These are phyloP conservation scores for Allophyes oxyacanthae DNA, from an alignment of 2,888 invertebrate species.

Conservation along the genomic window DNA sequence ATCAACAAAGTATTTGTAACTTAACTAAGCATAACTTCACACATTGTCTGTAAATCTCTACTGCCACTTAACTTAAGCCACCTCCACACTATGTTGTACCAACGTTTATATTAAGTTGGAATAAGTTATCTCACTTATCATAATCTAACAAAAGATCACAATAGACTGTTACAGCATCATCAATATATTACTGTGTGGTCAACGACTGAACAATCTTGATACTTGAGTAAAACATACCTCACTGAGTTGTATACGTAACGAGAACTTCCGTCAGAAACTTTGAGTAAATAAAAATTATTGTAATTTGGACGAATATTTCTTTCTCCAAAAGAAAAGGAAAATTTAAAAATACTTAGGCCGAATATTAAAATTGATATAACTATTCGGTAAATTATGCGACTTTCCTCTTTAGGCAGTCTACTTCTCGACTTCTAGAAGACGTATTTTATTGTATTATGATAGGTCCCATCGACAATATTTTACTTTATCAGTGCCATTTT, in stretches of 20 bases:
- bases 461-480: no score
- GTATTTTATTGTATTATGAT: no score
- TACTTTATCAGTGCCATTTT: no score
- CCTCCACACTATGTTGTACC: slow-evolving; percentile 70
- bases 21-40: slow-evolving; percentile 31
- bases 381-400: no score
- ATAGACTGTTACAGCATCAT: slow-evolving; percentile 87
- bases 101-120: slow-evolving; percentile 83
- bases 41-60: slow-evolving; percentile 23
- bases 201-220: slow-evolving; percentile 62
- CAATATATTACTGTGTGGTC: slow-evolving; percentile 77
- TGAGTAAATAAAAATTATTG: no score
- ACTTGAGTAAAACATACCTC: slow-evolving; percentile 58
- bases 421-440: no score
- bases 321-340: background rate
- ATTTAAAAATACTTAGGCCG: no score
- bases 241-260: no score
- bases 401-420: no score
- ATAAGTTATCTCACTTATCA: slow-evolving; percentile 88
- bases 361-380: no score
- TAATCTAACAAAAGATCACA: slow-evolving; percentile 89
- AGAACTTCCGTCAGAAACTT: no score
- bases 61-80: slow-evolving; percentile 35
- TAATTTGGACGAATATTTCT: no score
- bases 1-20: slow-evolving; percentile 33